phyloP scores from a whole-genome alignment of 2,888 invertebrate species.

The Iselma pallidipennis region DNA sequence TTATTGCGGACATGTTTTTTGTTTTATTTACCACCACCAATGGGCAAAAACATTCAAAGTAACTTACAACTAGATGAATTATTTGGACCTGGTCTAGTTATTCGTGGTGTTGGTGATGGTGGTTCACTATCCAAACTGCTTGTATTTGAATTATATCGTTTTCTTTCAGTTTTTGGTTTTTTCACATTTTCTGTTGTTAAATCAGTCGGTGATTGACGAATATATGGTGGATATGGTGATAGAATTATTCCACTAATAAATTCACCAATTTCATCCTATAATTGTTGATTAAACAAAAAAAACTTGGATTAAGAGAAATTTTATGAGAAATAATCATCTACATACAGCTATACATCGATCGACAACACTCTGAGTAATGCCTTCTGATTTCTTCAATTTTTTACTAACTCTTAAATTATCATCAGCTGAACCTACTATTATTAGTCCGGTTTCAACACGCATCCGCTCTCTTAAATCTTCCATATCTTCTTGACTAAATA shows the following conservation, averaged over 20 bases:
- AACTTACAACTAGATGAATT: constrained; percentile 24
- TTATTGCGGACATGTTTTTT: constrained; percentile 24
- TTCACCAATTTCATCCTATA: constrained; percentile 67
- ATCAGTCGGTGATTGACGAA: constrained; percentile 52
- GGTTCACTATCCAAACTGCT: constrained; percentile 59
- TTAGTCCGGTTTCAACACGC: constrained; percentile 73
- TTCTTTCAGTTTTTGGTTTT: constrained; percentile 50
- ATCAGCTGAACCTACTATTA: constrained; percentile 81
- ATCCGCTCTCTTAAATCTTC: constrained; percentile 77
- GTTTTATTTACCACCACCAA: constrained; percentile 4
- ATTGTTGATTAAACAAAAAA: constrained; percentile 11
- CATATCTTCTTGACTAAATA: constrained; percentile 69
- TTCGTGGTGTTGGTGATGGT: constrained; percentile 58
- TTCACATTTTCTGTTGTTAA: constrained; percentile 41
- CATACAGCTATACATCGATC: constrained; percentile 74
- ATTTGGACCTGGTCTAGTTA: constrained; percentile 50
- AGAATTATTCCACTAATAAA: constrained; percentile 64
- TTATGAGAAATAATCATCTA: constrained; percentile 6
- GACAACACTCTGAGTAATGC: constrained; percentile 78
- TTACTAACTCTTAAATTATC: constrained; percentile 72
- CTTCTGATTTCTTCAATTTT: constrained; percentile 70
- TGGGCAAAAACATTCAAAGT: constrained; percentile 23
- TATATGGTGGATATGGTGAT: constrained; percentile 63
- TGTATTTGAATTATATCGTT: constrained; percentile 59
- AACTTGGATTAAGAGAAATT: neutral